A percentile compares a stretch with the other conserved stretches of the same genome.
These are phyloP conservation scores for Cichladusa arquata DNA, from an alignment of 2,113 vertebrate species.

Conservation along the genomic window DNA sequence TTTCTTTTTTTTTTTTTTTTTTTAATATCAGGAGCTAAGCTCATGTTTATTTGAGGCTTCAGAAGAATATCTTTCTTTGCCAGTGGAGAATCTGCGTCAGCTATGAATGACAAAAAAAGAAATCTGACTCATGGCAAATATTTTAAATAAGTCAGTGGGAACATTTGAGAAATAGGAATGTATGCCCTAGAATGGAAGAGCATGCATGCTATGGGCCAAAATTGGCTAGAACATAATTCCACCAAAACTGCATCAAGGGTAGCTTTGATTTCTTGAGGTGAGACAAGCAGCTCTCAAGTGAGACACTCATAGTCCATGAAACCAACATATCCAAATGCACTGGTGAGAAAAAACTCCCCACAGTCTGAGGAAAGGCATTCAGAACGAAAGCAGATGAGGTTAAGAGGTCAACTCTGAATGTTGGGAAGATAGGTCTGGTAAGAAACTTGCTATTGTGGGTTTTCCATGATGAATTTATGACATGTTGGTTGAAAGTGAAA, in stretches of 20 bases:
- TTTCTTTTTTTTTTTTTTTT: background rate
- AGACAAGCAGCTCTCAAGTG: background rate
- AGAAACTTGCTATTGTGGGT: background rate
- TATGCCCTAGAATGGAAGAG: background rate
- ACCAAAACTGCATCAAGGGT: background rate
- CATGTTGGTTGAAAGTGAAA: background rate
- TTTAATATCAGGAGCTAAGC: background rate
- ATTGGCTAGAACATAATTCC: background rate
- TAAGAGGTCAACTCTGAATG: background rate
- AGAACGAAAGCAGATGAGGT: background rate
- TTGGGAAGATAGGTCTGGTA: background rate
- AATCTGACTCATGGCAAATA: constrained; percentile 55
- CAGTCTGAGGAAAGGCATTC: background rate
- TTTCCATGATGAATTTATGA: background rate
- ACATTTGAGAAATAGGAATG: constrained; percentile 37
- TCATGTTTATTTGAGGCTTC: constrained; percentile 41
- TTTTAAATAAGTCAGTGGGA: constrained; percentile 39
- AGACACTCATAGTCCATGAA: background rate
- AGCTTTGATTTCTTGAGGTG: background rate
- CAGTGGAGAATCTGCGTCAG: constrained; percentile 23
- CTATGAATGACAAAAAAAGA: constrained; percentile 50
- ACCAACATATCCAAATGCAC: background rate
- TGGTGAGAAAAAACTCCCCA: background rate
- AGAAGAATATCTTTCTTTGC: constrained; percentile 19
- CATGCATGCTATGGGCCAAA: background rate